A percentile compares a stretch with the other conserved stretches of the same genome.
These are phyloP conservation scores for Cichladusa arquata DNA, from an alignment of 2,113 vertebrate genomes.

Conservation along the genomic window DNA sequence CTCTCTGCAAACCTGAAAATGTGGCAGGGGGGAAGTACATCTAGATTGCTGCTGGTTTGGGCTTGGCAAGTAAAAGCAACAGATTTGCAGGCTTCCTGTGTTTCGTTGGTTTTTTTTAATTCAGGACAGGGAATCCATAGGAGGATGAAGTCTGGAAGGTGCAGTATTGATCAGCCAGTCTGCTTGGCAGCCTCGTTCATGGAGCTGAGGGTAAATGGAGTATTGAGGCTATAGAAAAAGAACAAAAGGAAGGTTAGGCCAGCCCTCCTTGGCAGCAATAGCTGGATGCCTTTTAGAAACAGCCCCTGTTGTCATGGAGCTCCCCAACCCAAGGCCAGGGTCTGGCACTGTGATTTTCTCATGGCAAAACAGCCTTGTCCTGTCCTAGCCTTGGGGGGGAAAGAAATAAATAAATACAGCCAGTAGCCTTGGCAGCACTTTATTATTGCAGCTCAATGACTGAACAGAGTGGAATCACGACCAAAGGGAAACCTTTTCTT, in stretches of 20 bases:
- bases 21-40: accelerated
- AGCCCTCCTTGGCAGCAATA: neutral
- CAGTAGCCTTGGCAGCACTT: slow-evolving; percentile 42
- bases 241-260: slow-evolving; percentile 13
- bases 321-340: neutral
- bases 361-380: neutral
- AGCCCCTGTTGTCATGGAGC: slow-evolving; percentile 53
- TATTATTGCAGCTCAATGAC: neutral
- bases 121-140: neutral
- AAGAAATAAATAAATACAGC: neutral
- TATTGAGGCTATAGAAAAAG: neutral
- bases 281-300: slow-evolving; percentile 32
- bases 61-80: neutral
- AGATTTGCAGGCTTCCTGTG: neutral
- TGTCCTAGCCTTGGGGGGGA: neutral
- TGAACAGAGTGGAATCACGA: neutral
- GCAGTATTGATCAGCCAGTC: neutral
- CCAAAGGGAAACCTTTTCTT: slow-evolving; percentile 33
- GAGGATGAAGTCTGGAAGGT: neutral
- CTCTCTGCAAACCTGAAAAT: neutral
- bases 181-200: neutral
- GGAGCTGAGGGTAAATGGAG: neutral
- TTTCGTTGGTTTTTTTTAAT: neutral
- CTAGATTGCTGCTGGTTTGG: neutral
- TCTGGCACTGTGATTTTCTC: slow-evolving; percentile 5